A percentile compares a stretch with the other conserved stretches of the same genome.
phyloP scores from a whole-genome alignment of 2,888 invertebrate species.

The Stegophylla sp. region DNA sequence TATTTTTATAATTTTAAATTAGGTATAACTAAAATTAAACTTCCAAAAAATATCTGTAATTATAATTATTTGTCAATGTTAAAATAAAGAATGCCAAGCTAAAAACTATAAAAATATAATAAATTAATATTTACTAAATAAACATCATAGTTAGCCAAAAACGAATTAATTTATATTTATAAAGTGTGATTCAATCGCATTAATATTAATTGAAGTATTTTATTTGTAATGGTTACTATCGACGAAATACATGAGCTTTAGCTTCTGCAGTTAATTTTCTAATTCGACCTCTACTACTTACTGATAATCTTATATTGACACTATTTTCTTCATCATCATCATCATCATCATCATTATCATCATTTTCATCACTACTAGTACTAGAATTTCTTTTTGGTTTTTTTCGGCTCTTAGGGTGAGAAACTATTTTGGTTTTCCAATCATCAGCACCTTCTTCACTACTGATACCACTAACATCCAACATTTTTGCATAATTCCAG shows the following conservation, averaged over 20 bases:
- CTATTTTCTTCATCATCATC: conserved; percentile 63
- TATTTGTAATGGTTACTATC: conserved; percentile 26
- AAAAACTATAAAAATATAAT: no score
- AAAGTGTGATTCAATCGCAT: no score
- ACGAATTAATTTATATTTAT: no score
- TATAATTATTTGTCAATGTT: no score
- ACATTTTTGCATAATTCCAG: conserved; percentile 61
- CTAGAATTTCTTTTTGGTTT: conserved; percentile 60
- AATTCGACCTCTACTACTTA: conserved; percentile 84
- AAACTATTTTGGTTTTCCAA: conserved; percentile 16
- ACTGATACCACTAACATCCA: conserved; percentile 56
- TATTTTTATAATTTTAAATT: no score
- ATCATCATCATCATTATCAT: conserved; percentile 61
- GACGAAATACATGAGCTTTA: conserved; percentile 67
- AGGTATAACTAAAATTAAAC: no score
- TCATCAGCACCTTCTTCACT: conserved; percentile 55
- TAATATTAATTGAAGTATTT: neutral
- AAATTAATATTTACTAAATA: no score
- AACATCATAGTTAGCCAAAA: no score
- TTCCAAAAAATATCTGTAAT: no score
- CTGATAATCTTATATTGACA: conserved; percentile 66
- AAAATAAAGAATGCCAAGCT: no score
- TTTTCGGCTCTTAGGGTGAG: conserved; percentile 33
- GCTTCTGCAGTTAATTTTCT: conserved; percentile 83
- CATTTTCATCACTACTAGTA: conserved; percentile 60